phyloP scores from a whole-genome alignment of 2,888 invertebrate genomes.

The Cosmorhoe ocellata region DNA sequence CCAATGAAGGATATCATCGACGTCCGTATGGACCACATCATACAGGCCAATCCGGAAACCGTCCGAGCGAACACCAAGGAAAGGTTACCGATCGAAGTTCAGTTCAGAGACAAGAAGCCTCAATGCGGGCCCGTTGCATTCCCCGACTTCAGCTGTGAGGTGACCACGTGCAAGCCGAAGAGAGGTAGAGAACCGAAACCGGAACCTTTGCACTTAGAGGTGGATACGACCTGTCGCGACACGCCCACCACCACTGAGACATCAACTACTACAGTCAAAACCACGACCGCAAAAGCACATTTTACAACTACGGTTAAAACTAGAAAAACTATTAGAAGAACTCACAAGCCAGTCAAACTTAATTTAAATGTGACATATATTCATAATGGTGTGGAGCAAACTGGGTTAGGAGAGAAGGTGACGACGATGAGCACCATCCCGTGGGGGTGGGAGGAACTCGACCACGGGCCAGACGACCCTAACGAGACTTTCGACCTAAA shows the following conservation, averaged over 20 bases:
- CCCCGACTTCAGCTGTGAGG: conserved; percentile 23
- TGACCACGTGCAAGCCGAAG: background rate
- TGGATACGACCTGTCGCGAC: background rate
- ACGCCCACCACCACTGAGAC: background rate
- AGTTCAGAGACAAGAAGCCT: conserved; percentile 1
- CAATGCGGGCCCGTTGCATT: conserved; percentile 18
- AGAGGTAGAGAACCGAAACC: background rate
- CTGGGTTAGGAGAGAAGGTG: too few species aligned
- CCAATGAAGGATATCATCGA: conserved; percentile 10
- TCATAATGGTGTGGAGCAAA: too few species aligned
- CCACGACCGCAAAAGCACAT: too few species aligned
- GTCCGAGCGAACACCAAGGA: background rate
- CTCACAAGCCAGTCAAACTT: background rate
- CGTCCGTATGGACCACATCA: background rate
- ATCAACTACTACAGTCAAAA: background rate
- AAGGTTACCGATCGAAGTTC: background rate
- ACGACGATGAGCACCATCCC: conserved; percentile 19
- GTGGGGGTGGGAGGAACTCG: background rate
- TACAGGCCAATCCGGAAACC: background rate
- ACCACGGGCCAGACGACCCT: background rate
- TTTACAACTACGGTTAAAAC: background rate
- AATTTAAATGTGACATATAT: too few species aligned
- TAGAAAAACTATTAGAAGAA: background rate
- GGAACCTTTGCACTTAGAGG: background rate
- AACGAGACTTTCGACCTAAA: background rate